Base-by-base conservation (phyloP, 2,888 invertebrate genomes). In the Eupithecia subfuscata region DNA sequence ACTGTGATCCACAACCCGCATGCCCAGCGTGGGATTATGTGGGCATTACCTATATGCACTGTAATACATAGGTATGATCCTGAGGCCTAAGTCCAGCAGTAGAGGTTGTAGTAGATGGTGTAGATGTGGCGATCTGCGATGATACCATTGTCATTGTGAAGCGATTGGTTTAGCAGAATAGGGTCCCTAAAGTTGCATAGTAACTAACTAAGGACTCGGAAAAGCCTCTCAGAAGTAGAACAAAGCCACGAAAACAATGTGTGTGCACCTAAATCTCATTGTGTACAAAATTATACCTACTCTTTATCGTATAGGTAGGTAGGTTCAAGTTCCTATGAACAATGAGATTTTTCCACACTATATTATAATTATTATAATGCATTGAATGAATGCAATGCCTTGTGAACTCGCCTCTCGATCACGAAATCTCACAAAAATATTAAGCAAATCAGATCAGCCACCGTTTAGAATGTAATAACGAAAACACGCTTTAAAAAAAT, bases 221-320 rank as follows among this genome's bases (percentile, higher is more conserved):
- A 22, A 56, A 22, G 22, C 12, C 56, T 22, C 4, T n/a, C 18
- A 56, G 22, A 56, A 22, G 11, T 56, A 52, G n/a, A 9, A 22
- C n/a, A 48, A 48, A 18, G 7, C 48, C 18, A 18, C 18, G 48
- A 48, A 48, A 48, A 56, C 22, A 22, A 56, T 22, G 56, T 56
- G 18, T 56, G 3, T 56, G 60, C 11, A 60, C 60, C 22, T 56
- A 25, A 25, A 60, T 25, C 14, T 25, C 25, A 25, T 56, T 22
- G 60, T 60, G 60, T 60, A 60, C 60, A 60, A 60, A 60, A 60
- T 60, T 25, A 60, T 60, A 60, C 60, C 25, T 60, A 60, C 60
- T 22, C 22, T 60, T 60, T 25, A 60, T 56, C 12, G 56, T 56
- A 56, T 12, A 48, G 6, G 16, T 48, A 18, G n/a, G n/a, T n/a